Base-by-base conservation (phyloP, 2,888 invertebrate species). In the Cheilosia urbana region DNA sequence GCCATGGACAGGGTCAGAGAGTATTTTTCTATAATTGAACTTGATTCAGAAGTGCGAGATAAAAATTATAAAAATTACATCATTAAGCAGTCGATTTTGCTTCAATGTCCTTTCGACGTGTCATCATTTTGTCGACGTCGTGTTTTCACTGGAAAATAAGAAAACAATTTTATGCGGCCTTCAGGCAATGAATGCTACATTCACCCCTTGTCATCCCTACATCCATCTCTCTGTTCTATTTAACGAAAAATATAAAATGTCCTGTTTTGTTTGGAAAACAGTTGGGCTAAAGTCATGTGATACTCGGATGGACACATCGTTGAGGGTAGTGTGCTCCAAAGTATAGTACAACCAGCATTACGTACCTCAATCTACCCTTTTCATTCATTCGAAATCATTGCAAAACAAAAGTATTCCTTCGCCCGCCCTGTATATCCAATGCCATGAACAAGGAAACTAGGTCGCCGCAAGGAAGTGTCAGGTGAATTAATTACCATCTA, bases 401-500 rank as follows among this genome's bases (percentile, higher is more conserved):
- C 55, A 75, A 58, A 66, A 75, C 65, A 58, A 66, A 53, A 30
- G 30, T 30, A 30, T 30, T 9, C 6, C 6, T 6, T 2, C 9
- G 30, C 9, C 3, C 30, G 30, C 30, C 30, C 9, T 9, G 30
- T 30, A 30, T n/a, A n/a, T n/a, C n/a, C 9, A 2, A 30, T 30
- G 9, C 30, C 37, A 11, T 15, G 7, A 9, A 27, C 17, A 17
- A 19, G 45, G n/a, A 60, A 83, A 83, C 68, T 79, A 47, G 79
- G 79, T 79, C 83, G 73, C 51, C 24, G 42, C 40, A 27, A 55
- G 51, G 66, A 79, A 84, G 73, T 84, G 73, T 84, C 79, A 58
- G 73, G 58, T 75, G 83, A 79, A 84, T 79, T 84, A 84, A 84
- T 84, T 79, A 79, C 79, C 63, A 53, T 69, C 57, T 68, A 75